A percentile compares a stretch with the other conserved stretches of the same genome.
Evolutionary conservation across 2,888 invertebrate genomes (phyloP).

Genomic region (Synanthedon andrenaeformis): DNA sequence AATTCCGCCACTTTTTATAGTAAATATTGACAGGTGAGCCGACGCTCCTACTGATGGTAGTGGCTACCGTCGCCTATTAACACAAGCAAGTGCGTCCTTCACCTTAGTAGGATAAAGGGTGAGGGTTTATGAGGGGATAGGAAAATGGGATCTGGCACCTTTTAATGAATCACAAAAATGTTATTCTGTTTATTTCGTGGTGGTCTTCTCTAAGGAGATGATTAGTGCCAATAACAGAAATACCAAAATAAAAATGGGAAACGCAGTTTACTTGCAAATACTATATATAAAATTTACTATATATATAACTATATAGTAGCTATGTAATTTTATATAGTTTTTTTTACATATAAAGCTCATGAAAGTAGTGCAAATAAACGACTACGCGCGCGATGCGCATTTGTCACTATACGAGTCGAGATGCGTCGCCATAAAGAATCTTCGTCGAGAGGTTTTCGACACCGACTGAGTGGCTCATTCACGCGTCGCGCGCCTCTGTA

Average conservation of each 20-base stretch:
- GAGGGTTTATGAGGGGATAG: no score
- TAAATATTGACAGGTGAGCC: neutral
- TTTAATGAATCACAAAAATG: no score
- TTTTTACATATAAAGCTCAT: neutral
- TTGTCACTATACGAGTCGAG: slow-evolving; percentile 36
- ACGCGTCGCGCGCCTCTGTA: slow-evolving; percentile 26
- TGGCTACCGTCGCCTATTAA: no score
- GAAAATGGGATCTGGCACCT: no score
- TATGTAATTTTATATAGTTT: neutral
- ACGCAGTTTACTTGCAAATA: no score
- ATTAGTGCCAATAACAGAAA: no score
- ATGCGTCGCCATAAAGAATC: slow-evolving; percentile 43
- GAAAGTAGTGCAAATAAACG: neutral
- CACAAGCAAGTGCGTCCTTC: no score
- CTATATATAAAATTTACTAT: neutral
- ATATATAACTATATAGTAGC: neutral
- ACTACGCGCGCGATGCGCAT: slow-evolving; percentile 29
- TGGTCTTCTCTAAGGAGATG: no score
- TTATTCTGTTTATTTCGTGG: no score
- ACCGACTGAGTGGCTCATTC: slow-evolving; percentile 54
- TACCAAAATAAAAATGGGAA: no score
- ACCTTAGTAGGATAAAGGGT: no score
- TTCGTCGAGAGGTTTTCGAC: slow-evolving; percentile 42
- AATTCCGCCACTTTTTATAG: neutral
- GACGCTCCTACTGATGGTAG: no score